Evolutionary conservation across 2,888 invertebrate species (phyloP).

Genomic region (Leptinotarsa rubiginosa): DNA sequence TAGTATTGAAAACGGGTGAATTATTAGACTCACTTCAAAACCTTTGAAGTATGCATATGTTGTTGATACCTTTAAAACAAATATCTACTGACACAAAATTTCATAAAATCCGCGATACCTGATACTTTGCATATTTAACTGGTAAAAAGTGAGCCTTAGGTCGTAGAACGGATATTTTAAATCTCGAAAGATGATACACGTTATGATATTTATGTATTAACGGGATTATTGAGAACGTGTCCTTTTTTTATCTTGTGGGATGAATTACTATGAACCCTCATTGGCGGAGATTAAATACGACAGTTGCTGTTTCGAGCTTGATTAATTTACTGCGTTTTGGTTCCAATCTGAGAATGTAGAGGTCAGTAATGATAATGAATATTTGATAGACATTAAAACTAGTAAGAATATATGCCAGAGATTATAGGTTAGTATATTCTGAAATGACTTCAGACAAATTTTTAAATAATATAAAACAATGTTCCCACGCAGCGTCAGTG

Average conservation of each 20-base stretch:
- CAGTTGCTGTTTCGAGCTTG: not conserved
- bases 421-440: too few relatives aligned
- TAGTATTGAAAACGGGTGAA: not conserved
- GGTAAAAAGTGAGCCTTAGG: not conserved
- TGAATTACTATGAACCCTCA: not conserved
- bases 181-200: slow-evolving; percentile 5
- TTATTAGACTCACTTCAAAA: not conserved
- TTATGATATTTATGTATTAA: slow-evolving; percentile 9
- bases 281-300: not conserved
- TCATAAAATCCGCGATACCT: not conserved
- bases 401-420: too few relatives aligned
- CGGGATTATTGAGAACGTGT: slow-evolving; percentile 24
- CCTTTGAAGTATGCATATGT: too few relatives aligned
- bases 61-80: too few relatives aligned
- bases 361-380: too few relatives aligned
- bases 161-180: slow-evolving; percentile 1
- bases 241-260: slow-evolving; percentile 21
- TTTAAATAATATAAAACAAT: too few relatives aligned
- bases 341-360: not conserved
- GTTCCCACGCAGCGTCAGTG: too few relatives aligned
- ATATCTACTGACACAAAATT: not conserved
- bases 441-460: too few relatives aligned
- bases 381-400: too few relatives aligned
- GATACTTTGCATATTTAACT: slow-evolving; percentile 5
- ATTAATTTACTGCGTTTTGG: not conserved